Conservation (phyloP, 2,797 vertebrate genomes). For the Spondyliosoma cantharus region DNA sequence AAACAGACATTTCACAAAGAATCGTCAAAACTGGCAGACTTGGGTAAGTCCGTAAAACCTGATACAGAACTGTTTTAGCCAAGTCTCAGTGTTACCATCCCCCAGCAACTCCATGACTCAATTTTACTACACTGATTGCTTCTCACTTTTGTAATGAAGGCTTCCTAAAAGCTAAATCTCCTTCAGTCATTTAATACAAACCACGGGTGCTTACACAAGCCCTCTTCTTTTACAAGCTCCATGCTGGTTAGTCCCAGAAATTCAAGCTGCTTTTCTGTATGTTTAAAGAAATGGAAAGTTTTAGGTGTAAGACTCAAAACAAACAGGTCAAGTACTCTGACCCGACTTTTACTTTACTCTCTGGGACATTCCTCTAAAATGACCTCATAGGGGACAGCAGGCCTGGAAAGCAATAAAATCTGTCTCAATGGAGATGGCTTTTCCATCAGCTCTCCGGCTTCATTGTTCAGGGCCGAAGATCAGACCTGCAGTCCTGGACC, state of each 20-base stretch:
- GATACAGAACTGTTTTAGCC: constrained; percentile 42
- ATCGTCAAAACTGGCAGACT: constrained; percentile 39
- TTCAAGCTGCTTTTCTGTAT: constrained; percentile 61
- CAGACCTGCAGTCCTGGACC: constrained; percentile 53
- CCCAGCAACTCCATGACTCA: constrained; percentile 40
- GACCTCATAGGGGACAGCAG: constrained; percentile 77
- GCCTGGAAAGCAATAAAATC: constrained; percentile 77
- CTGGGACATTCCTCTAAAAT: constrained; percentile 78
- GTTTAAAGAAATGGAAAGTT: constrained; percentile 72
- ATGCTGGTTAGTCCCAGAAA: constrained; percentile 48
- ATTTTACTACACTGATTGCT: constrained; percentile 47
- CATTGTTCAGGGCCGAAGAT: constrained; percentile 59
- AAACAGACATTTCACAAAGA: constrained; percentile 25
- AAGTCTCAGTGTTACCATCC: constrained; percentile 23
- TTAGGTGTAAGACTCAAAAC: constrained; percentile 66
- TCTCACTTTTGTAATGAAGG: constrained; percentile 49
- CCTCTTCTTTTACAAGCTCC: constrained; percentile 63
- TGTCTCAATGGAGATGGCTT: constrained; percentile 73
- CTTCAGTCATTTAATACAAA: constrained; percentile 48
- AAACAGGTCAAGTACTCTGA: constrained; percentile 78
- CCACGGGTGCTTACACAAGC: constrained; percentile 52
- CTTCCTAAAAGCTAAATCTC: constrained; percentile 29
- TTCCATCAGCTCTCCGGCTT: constrained; percentile 74
- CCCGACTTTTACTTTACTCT: constrained; percentile 74
- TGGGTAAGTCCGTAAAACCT: constrained; percentile 53